A percentile compares a stretch with the other conserved stretches of the same genome.
phyloP scores from a whole-genome alignment of 2,113 vertebrate species.

The Labeo catla region DNA sequence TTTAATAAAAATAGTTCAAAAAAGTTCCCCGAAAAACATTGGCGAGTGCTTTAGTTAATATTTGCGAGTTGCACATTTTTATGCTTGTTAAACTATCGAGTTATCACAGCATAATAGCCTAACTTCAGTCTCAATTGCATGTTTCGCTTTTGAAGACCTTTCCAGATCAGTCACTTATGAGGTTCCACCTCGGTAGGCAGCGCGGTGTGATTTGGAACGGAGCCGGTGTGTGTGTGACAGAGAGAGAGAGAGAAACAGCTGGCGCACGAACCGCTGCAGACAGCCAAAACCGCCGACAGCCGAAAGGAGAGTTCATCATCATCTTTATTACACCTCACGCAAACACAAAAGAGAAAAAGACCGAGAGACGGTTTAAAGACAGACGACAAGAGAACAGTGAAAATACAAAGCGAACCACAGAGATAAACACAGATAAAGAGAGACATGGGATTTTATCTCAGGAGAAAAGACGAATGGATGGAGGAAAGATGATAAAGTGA shows the following conservation, averaged over 20 bases:
- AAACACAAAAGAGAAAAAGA: slow-evolving; percentile 8
- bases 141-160: neutral
- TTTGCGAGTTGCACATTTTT: neutral
- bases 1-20: too few species aligned
- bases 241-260: neutral
- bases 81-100: neutral
- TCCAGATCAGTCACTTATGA: neutral
- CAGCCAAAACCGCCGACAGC: neutral
- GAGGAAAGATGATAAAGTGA: neutral
- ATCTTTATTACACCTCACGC: neutral
- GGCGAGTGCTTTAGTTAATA: too few species aligned
- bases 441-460: slow-evolving; percentile 16
- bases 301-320: neutral
- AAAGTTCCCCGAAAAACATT: too few species aligned
- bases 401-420: neutral
- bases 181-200: neutral
- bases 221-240: neutral
- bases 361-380: neutral
- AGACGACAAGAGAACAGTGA: neutral
- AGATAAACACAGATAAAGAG: neutral
- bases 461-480: neutral
- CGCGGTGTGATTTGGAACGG: neutral
- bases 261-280: neutral
- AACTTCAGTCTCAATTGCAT: neutral
- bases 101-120: neutral